phyloP scores from a whole-genome alignment of 2,888 invertebrate species.

The Holacanthella duospinosa region DNA sequence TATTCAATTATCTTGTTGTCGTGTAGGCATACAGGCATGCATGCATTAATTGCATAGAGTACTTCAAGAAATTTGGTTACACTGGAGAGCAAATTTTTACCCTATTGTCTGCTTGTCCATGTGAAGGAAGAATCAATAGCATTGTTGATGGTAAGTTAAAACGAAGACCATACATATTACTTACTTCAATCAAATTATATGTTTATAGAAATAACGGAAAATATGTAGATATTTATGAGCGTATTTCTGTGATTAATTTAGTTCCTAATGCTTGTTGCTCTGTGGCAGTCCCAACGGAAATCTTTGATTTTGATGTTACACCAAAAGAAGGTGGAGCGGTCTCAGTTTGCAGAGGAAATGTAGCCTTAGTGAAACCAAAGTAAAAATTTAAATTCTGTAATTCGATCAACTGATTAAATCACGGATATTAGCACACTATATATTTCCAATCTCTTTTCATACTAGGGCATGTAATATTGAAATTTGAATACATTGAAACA shows the following conservation, averaged over 20 bases:
- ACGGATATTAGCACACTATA: too few species aligned
- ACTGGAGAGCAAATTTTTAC: conserved; percentile 22
- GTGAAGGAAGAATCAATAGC: conserved; percentile 19
- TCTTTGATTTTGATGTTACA: conserved; percentile 25
- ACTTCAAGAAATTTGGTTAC: conserved; percentile 27
- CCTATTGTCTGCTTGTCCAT: conserved; percentile 18
- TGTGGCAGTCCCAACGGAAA: conserved; percentile 24
- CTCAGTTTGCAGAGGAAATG: conserved; percentile 4
- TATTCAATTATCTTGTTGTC: background rate
- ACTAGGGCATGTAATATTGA: too few species aligned
- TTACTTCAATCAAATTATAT: too few species aligned
- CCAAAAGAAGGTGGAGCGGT: conserved; percentile 19
- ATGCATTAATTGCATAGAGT: conserved; percentile 21
- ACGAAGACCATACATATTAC: background rate
- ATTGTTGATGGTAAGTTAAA: conserved; percentile 20
- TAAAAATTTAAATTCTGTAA: too few species aligned
- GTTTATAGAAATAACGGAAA: too few species aligned
- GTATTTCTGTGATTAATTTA: too few species aligned
- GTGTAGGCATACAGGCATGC: conserved; percentile 24
- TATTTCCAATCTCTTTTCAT: too few species aligned
- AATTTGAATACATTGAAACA: too few species aligned
- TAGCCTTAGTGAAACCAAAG: conserved; percentile 10
- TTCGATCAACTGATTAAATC: too few species aligned
- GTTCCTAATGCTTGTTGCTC: conserved; percentile 24
- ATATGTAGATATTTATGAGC: too few species aligned